Percentiles rank a stretch among this genome's conserved stretches.
phyloP scores from a whole-genome alignment of 2,113 vertebrate species.

The Ophiodon elongatus region DNA sequence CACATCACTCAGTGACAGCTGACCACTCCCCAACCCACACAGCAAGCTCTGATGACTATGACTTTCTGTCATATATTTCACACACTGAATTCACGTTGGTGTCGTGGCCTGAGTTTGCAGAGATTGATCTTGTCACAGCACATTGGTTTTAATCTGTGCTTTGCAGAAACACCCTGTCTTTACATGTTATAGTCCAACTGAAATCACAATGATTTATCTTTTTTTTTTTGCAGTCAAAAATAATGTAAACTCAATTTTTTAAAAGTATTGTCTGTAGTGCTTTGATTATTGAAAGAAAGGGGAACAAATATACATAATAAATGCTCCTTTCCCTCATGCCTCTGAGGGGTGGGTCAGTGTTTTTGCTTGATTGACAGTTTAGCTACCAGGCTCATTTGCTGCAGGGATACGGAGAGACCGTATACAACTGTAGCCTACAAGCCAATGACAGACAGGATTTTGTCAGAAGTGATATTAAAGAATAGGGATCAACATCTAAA shows the following conservation, averaged over 20 bases:
- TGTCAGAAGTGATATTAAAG: not conserved
- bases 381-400: constrained; percentile 1
- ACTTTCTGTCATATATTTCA: constrained; percentile 52
- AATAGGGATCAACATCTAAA: not conserved
- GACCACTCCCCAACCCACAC: constrained; percentile 65
- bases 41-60: constrained; percentile 51
- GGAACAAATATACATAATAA: not conserved
- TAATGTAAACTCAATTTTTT: not conserved
- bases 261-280: too few relatives aligned
- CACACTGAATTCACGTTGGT: constrained; percentile 26
- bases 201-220: not conserved
- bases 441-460: not conserved
- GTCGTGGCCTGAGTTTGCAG: constrained; percentile 16
- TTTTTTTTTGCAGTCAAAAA: not conserved
- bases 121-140: constrained; percentile 34
- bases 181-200: not conserved
- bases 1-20: constrained; percentile 74
- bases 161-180: not conserved
- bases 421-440: not conserved
- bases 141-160: not conserved
- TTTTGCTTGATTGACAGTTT: constrained; percentile 1
- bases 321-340: not conserved
- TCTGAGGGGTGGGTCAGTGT: not conserved
- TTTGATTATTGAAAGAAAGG: not conserved
- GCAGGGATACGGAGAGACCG: not conserved